phyloP scores from a whole-genome alignment of 2,797 vertebrate species.

The Gymnoscopelus microlampas region DNA sequence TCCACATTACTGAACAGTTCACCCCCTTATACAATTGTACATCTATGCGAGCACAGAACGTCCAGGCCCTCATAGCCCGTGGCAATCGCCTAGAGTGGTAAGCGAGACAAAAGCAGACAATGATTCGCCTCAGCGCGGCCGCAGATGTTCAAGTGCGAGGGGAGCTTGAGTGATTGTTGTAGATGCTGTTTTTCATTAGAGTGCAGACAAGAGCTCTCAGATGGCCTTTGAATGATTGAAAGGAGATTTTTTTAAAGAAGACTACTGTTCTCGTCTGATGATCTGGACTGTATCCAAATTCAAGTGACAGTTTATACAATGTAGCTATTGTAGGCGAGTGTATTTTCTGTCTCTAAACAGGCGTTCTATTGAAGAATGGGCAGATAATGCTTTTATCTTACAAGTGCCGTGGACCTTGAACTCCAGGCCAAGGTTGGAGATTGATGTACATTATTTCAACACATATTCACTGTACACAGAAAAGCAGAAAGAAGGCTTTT shows the following conservation, averaged over 20 bases:
- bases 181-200: constrained; percentile 56
- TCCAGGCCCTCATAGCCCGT: constrained; percentile 67
- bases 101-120: constrained; percentile 55
- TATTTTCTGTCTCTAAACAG: constrained; percentile 37
- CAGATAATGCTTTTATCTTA: constrained; percentile 25
- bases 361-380: constrained; percentile 16
- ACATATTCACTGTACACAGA: constrained; percentile 13
- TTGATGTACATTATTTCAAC: constrained; percentile 22
- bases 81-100: constrained; percentile 65
- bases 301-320: constrained; percentile 64
- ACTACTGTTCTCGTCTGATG: constrained; percentile 11
- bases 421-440: constrained; percentile 3
- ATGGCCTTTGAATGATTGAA: constrained; percentile 41
- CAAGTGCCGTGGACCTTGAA: constrained; percentile 16
- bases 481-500: background rate
- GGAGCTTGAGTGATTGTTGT: constrained; percentile 40
- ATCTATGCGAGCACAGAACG: constrained; percentile 47
- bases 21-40: constrained; percentile 43
- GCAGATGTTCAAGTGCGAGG: constrained; percentile 66
- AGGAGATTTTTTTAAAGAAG: constrained; percentile 15
- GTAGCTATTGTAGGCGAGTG: constrained; percentile 33
- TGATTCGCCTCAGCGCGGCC: constrained; percentile 53
- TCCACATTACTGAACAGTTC: constrained; percentile 39
- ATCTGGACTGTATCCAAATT: constrained; percentile 41
- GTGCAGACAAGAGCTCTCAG: constrained; percentile 41